Evolutionary conservation across 2,797 vertebrate species (phyloP).

Genomic region (Cuculus canorus): DNA sequence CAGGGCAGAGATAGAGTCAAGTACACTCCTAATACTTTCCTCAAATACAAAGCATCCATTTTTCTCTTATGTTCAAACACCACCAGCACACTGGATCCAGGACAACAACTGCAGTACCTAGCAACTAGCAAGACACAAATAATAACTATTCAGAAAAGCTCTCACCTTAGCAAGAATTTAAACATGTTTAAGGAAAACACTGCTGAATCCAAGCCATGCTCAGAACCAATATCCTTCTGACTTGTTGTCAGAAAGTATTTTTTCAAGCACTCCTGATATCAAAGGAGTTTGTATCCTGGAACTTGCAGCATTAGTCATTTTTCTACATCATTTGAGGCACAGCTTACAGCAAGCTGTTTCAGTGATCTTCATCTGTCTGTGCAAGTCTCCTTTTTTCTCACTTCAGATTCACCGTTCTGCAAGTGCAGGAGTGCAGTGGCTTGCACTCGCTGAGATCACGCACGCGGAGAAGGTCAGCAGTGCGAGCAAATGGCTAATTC

Average conservation of each 20-base stretch:
- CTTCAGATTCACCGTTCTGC: not conserved
- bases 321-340: not conserved
- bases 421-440: not conserved
- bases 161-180: not conserved
- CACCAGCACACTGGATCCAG: not conserved
- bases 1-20: not conserved
- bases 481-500: not conserved
- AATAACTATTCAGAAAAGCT: not conserved
- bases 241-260: not conserved
- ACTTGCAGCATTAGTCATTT: not conserved
- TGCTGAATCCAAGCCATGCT: not conserved
- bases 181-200: not conserved
- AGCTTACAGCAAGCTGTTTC: not conserved
- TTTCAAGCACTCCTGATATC: not conserved
- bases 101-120: not conserved
- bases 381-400: not conserved
- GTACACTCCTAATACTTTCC: not conserved
- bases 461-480: not conserved
- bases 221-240: not conserved
- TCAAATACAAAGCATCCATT: not conserved
- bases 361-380: not conserved
- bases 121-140: not conserved
- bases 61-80: not conserved
- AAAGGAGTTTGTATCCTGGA: not conserved
- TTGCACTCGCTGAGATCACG: rapidly evolving